Percentiles rank a stretch among this genome's conserved stretches.
Conservation (phyloP, 1,140 invertebrate genomes). For the Alviniconcha marisindica region DNA sequence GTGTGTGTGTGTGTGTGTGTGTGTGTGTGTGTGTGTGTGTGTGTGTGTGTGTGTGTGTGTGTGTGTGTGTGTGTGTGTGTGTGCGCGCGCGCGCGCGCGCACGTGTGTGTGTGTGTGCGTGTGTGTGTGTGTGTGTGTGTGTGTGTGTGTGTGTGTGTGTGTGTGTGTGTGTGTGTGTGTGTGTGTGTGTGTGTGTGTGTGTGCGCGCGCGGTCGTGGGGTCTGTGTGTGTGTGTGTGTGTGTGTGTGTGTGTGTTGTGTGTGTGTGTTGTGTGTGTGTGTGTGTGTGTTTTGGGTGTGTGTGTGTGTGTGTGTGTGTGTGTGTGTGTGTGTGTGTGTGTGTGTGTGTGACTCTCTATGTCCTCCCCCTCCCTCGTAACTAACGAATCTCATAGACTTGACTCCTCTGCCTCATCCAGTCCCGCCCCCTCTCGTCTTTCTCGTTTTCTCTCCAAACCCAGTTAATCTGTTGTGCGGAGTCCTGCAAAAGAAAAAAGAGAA, state of each 20-base stretch:
- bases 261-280: background rate
- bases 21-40: background rate
- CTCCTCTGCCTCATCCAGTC: background rate
- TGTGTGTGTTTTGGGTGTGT: background rate
- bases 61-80: background rate
- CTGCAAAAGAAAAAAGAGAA: too few relatives aligned
- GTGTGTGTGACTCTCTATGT: too few relatives aligned
- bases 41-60: slow-evolving; percentile 7
- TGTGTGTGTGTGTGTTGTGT: too few relatives aligned
- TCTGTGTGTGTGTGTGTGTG: too few relatives aligned
- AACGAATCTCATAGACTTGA: background rate
- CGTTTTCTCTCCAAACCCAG: background rate
- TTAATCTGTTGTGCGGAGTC: background rate
- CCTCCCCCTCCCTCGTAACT: background rate
- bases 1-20: slow-evolving; percentile 6
- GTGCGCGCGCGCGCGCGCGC: background rate
- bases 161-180: slow-evolving; percentile 20
- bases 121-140: slow-evolving; percentile 21
- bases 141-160: slow-evolving; percentile 11
- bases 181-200: background rate
- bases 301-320: background rate
- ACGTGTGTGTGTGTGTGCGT: slow-evolving; percentile 26
- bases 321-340: background rate
- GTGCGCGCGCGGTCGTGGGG: background rate
- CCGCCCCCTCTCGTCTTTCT: background rate